Conservation (phyloP, 2,113 vertebrate genomes). For the Heloderma charlesbogerti region DNA sequence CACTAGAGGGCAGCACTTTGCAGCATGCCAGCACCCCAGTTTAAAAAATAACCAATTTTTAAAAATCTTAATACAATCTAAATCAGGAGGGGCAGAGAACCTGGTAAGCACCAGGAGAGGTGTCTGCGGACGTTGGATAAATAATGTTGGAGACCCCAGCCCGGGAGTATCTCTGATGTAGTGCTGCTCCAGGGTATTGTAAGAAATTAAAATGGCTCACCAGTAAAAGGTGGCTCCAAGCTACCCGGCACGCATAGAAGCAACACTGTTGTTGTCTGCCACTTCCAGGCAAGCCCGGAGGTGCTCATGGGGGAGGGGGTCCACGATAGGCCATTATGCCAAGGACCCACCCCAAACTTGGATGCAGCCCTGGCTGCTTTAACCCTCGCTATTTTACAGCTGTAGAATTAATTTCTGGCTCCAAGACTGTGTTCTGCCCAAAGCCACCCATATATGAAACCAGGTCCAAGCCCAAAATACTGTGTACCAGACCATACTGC, state of each 20-base stretch:
- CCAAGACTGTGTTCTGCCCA: neutral
- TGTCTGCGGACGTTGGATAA: too few relatives aligned
- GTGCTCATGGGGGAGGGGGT: neutral
- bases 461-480: neutral
- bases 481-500: neutral
- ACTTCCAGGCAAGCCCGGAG: neutral
- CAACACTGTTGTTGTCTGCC: neutral
- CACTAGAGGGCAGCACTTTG: too few relatives aligned
- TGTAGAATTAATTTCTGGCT: neutral
- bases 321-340: neutral
- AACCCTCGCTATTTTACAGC: neutral
- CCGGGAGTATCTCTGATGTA: neutral
- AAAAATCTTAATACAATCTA: too few relatives aligned
- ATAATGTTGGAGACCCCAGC: too few relatives aligned
- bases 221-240: neutral
- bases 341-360: neutral
- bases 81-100: too few relatives aligned
- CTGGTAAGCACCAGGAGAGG: too few relatives aligned
- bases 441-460: neutral
- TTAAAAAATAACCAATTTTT: too few relatives aligned
- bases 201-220: neutral
- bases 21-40: too few relatives aligned
- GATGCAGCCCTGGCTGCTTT: neutral
- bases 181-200: neutral
- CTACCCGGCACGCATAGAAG: too few relatives aligned